Percentiles rank a stretch among this genome's conserved stretches.
Evolutionary conservation across 2,113 vertebrate genomes (phyloP).

Genomic region (Nanorana parkeri): DNA sequence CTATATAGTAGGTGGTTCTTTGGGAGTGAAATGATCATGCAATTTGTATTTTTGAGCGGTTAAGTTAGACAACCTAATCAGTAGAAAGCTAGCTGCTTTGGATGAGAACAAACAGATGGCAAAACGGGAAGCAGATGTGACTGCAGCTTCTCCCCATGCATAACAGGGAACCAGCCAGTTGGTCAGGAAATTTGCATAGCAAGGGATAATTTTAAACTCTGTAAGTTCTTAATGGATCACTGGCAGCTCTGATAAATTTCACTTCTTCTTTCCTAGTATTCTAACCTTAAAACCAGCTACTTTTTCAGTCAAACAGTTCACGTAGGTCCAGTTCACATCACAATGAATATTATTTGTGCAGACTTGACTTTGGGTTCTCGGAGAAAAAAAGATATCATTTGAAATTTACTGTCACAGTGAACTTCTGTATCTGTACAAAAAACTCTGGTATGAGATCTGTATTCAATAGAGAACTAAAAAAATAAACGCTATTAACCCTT

Average conservation of each 20-base stretch:
- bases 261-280: slow-evolving; percentile 87
- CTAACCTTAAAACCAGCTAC: background rate
- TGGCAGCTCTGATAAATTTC: slow-evolving; percentile 79
- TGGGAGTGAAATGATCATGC: slow-evolving; percentile 69
- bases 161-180: slow-evolving; percentile 82
- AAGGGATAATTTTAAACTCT: slow-evolving; percentile 85
- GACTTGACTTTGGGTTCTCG: too few relatives aligned
- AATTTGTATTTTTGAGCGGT: slow-evolving; percentile 66
- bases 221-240: slow-evolving; percentile 80
- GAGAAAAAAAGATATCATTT: too few relatives aligned
- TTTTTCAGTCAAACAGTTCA: background rate
- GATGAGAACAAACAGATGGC: slow-evolving; percentile 82
- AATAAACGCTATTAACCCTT: too few relatives aligned
- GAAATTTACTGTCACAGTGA: too few relatives aligned
- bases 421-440: too few relatives aligned
- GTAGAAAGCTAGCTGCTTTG: slow-evolving; percentile 67
- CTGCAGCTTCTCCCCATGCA: slow-evolving; percentile 77
- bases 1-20: slow-evolving; percentile 60
- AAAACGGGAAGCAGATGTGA: slow-evolving; percentile 91
- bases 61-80: slow-evolving; percentile 74
- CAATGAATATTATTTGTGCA: too few relatives aligned
- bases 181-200: slow-evolving; percentile 92
- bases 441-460: too few relatives aligned
- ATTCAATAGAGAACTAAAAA: too few relatives aligned
- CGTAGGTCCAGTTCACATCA: too few relatives aligned